Conservation (phyloP, 35 echinoderm and acorn worm genomes). For the Strongylocentrotus purpuratus region DNA sequence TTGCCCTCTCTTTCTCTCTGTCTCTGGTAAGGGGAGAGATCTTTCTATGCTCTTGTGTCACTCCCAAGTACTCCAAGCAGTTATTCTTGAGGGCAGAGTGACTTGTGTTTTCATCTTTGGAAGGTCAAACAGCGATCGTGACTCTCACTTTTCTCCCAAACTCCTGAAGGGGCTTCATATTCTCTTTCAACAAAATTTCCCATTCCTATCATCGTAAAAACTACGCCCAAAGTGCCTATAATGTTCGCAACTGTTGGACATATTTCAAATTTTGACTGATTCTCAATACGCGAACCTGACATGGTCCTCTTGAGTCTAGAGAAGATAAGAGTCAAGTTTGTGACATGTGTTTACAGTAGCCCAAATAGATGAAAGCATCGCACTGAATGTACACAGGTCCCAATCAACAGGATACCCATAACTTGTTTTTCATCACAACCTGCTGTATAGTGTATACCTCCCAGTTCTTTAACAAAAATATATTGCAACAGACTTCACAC, state of each 20-base stretch:
- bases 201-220: background rate
- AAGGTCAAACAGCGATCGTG: background rate
- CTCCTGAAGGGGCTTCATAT: background rate
- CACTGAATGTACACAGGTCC: background rate
- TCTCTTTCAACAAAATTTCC: background rate
- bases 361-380: background rate
- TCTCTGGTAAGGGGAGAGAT: background rate
- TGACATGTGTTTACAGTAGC: background rate
- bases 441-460: background rate
- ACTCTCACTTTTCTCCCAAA: background rate
- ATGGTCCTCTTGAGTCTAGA: background rate
- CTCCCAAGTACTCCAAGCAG: background rate
- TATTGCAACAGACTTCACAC: too few species aligned
- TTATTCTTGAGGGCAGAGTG: constrained; percentile 1
- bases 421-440: background rate
- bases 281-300: background rate
- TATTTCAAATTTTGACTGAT: constrained; percentile 27
- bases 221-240: background rate
- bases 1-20: background rate
- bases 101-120: constrained; percentile 6
- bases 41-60: background rate
- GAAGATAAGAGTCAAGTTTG: background rate
- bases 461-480: too few species aligned
- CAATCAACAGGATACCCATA: background rate
- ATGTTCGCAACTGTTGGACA: constrained; percentile 26